Base-by-base conservation (phyloP, 2,888 invertebrate genomes). In the Tetanocera ferruginea region DNA sequence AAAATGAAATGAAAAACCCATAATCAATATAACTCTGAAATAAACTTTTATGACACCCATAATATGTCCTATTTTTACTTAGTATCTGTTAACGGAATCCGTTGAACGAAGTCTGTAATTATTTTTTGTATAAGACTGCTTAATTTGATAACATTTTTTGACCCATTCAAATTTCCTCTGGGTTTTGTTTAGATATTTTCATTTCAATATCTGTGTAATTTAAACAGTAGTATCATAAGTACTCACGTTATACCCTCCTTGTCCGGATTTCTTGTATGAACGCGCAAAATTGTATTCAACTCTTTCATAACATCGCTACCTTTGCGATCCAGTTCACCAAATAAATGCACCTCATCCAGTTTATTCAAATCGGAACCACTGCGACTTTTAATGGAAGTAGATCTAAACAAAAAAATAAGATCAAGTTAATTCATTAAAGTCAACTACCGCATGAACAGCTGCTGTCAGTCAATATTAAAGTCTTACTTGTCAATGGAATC, bases 251-350 rank as follows among this genome's bases (percentile, higher is more conserved):
- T 81, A 80, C 85, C 87, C 80, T 89, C 90, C 83, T 87, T 87
- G 82, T 88, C 85, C 83, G 84, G 60, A 79, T 83, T 88, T 28
- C 88, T 84, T 31, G 84, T 83, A 76, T 90, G 90, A 43, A 90
- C 87, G 23, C 90, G 90, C 81, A 93, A 85, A 77, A 92, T 86
- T 17, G 90, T 90, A 69, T 91, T 91, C 90, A 92, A 92, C 83
- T 93, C 92, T 82, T 91, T 90, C 88, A 92, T 91, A 64, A 91
- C 90, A 82, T 91, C 91, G 79, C 90, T 90, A 78, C 91, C 90
- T 80, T 91, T 90, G 75, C 89, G 89, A 81, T 91, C 91, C 76
- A 92, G 83, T 81, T 92, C 91, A 2, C 91, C 88, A 76, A 89
- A 88, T 11, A 87, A 76, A 69, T 91, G 91, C 55, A 91, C 90